These are phyloP conservation scores for Drosophila auraria DNA, from an alignment of 1,140 invertebrate genomes.

Conservation along the genomic window DNA sequence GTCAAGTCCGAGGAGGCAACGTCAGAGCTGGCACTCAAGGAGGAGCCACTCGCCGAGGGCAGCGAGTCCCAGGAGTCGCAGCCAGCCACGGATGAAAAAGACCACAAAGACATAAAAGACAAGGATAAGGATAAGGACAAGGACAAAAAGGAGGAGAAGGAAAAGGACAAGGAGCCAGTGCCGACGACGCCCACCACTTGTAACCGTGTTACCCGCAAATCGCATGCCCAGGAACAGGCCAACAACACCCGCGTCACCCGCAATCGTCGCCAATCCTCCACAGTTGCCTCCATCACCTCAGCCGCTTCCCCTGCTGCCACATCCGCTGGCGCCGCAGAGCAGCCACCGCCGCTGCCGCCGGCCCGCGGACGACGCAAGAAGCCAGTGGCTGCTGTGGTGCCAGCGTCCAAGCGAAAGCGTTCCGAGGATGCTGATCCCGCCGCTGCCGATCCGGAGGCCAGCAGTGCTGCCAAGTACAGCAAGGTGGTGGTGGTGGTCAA, in stretches of 20 bases:
- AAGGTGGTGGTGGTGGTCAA: slow-evolving; percentile 66
- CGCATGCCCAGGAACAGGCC: slow-evolving; percentile 74
- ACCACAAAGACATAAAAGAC: slow-evolving; percentile 74
- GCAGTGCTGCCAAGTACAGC: slow-evolving; percentile 53
- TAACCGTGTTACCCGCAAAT: slow-evolving; percentile 78
- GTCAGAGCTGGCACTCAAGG: slow-evolving; percentile 34
- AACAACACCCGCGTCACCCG: slow-evolving; percentile 75
- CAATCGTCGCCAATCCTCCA: slow-evolving; percentile 69
- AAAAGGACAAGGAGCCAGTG: slow-evolving; percentile 35
- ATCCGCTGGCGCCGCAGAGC: slow-evolving; percentile 29
- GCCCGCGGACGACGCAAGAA: slow-evolving; percentile 47
- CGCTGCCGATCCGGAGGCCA: slow-evolving; percentile 16
- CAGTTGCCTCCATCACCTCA: slow-evolving; percentile 10
- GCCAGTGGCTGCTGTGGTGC: slow-evolving; percentile 15
- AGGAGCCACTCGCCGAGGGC: slow-evolving; percentile 33
- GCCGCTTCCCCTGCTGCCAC: slow-evolving; percentile 34
- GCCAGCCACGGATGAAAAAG: slow-evolving; percentile 49
- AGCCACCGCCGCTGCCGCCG: slow-evolving; percentile 17
- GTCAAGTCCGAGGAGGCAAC: slow-evolving; percentile 39
- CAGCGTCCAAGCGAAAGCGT: slow-evolving; percentile 70
- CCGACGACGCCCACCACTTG: slow-evolving; percentile 41
- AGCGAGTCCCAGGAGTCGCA: slow-evolving; percentile 24
- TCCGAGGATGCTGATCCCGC: slow-evolving; percentile 43
- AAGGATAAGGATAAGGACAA: slow-evolving; percentile 42
- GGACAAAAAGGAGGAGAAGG: slow-evolving; percentile 33